phyloP scores from a whole-genome alignment of 2,113 vertebrate species.

The Paralichthys olivaceus region DNA sequence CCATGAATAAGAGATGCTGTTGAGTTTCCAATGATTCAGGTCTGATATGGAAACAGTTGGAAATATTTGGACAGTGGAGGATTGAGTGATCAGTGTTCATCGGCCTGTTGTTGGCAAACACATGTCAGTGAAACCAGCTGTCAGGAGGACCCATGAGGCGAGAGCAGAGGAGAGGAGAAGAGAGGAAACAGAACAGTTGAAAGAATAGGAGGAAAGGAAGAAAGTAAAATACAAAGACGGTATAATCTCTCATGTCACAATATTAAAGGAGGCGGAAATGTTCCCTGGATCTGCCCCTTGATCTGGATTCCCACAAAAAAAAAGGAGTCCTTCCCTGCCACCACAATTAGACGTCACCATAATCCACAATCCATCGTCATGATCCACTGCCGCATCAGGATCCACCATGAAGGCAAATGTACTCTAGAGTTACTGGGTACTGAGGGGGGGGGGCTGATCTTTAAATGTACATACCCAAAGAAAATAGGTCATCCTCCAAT shows the following conservation, averaged over 20 bases:
- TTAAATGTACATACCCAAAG: background rate
- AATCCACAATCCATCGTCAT: too few species aligned
- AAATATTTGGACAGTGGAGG: constrained; percentile 83
- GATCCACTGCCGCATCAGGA: too few species aligned
- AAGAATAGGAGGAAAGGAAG: background rate
- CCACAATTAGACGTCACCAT: too few species aligned
- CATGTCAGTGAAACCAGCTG: constrained; percentile 73
- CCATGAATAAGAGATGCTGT: constrained; percentile 83
- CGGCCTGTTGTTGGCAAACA: constrained; percentile 78
- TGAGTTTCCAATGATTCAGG: constrained; percentile 79
- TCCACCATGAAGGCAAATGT: too few species aligned
- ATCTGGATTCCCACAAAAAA: too few species aligned
- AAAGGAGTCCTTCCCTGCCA: too few species aligned
- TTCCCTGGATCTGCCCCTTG: too few species aligned
- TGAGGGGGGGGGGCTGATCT: background rate
- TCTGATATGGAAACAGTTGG: constrained; percentile 81
- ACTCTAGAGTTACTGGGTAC: too few species aligned
- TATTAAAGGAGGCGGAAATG: too few species aligned
- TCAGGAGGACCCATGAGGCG: constrained; percentile 54
- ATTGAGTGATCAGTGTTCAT: constrained; percentile 80
- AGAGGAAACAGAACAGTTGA: background rate
- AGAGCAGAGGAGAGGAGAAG: background rate
- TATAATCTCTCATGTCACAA: background rate
- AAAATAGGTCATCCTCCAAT: background rate
- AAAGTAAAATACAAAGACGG: background rate